These are phyloP conservation scores for Yponomeuta sedellus DNA, from an alignment of 2,888 invertebrate genomes.

Conservation along the genomic window DNA sequence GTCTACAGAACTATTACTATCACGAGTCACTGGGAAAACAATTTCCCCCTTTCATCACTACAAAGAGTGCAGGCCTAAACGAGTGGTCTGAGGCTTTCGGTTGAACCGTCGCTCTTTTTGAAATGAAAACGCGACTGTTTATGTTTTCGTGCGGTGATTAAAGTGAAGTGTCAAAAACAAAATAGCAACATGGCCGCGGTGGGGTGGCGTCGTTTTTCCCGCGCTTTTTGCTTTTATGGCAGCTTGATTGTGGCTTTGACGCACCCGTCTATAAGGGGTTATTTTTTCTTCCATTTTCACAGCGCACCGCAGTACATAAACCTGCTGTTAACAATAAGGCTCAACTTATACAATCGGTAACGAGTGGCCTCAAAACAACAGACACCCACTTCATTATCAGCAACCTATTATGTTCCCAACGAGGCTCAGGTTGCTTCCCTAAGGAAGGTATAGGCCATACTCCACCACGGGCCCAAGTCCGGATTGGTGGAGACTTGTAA, in stretches of 20 bases:
- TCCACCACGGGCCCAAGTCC: too few relatives aligned
- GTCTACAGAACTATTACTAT: constrained; percentile 2
- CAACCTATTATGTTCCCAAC: too few relatives aligned
- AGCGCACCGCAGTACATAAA: not conserved
- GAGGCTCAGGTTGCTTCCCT: too few relatives aligned
- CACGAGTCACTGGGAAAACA: constrained; percentile 21
- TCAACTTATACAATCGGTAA: not conserved
- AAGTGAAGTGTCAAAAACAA: constrained; percentile 75
- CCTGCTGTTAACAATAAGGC: not conserved
- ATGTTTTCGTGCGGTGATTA: constrained; percentile 70
- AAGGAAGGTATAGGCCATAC: too few relatives aligned
- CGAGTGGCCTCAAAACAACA: not conserved
- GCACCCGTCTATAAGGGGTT: not conserved
- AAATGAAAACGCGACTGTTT: constrained; percentile 66
- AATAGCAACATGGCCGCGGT: constrained; percentile 48
- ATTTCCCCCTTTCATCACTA: constrained; percentile 28
- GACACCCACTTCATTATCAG: not conserved
- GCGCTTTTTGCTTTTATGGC: constrained; percentile 37
- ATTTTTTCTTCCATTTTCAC: not conserved
- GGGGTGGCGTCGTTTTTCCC: constrained; percentile 36
- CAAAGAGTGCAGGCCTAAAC: constrained; percentile 39
- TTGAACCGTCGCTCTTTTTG: constrained; percentile 59
- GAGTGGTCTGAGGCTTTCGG: constrained; percentile 38
- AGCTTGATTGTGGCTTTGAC: constrained; percentile 47
- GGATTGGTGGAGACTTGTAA: too few relatives aligned